A percentile compares a stretch with the other conserved stretches of the same genome.
Evolutionary conservation across 1,140 invertebrate genomes (phyloP).

Genomic region (Drosophila insularis): DNA sequence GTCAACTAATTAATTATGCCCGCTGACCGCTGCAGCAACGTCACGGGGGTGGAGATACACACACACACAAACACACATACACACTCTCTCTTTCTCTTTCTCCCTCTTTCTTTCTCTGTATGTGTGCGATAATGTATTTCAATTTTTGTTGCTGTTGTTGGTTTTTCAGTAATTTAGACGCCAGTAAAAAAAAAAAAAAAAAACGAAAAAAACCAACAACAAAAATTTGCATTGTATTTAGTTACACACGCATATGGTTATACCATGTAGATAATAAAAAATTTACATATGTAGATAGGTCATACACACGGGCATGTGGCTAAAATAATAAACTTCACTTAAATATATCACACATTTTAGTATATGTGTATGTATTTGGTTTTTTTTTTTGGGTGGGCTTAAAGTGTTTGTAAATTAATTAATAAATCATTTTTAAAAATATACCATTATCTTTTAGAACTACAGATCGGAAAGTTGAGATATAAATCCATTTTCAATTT

Average conservation of each 20-base stretch:
- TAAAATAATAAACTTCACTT: too few species aligned
- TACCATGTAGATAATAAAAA: slow-evolving; percentile 3
- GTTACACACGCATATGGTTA: slow-evolving; percentile 71
- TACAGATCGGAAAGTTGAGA: too few species aligned
- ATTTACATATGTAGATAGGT: slow-evolving; percentile 14
- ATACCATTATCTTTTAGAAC: too few species aligned
- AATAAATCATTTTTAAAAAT: too few species aligned
- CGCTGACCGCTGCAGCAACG: slow-evolving; percentile 54
- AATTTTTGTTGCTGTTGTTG: slow-evolving; percentile 42
- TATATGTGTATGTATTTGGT: too few species aligned
- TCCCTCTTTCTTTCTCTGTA: slow-evolving; percentile 19
- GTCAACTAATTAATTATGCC: slow-evolving; percentile 79
- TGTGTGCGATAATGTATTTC: slow-evolving; percentile 57
- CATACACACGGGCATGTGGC: slow-evolving; percentile 21
- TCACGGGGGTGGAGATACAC: slow-evolving; percentile 67
- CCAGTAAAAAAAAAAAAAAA: slow-evolving; percentile 22
- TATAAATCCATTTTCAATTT: too few species aligned
- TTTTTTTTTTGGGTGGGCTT: too few species aligned
- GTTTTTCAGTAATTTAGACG: slow-evolving; percentile 67
- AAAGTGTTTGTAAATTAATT: too few species aligned
- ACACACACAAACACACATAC: slow-evolving; percentile 18
- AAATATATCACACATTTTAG: too few species aligned
- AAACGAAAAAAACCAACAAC: slow-evolving; percentile 30
- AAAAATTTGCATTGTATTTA: slow-evolving; percentile 79
- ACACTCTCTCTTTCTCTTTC: slow-evolving; percentile 47